Percentiles rank a stretch among this genome's conserved stretches.
Conservation (phyloP, 1,140 invertebrate genomes). For the Plutomurus gul region DNA sequence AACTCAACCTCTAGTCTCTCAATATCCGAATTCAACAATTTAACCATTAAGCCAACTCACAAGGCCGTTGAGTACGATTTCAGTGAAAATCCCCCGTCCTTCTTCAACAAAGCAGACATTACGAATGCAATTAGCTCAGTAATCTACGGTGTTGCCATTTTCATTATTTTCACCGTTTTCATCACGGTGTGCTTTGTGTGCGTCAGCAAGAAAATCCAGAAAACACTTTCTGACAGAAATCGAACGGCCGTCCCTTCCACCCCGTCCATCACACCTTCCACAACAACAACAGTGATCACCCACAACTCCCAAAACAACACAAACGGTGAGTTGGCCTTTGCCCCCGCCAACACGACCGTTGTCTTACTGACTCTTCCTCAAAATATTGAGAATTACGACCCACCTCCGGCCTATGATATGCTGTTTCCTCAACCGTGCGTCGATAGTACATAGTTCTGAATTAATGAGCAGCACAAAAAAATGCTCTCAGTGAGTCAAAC, state of each 20-base stretch:
- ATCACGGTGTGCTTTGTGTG: slow-evolving; percentile 38
- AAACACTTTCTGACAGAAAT: slow-evolving; percentile 1
- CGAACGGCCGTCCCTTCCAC: not conserved
- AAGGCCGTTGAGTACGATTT: not conserved
- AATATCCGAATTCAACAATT: not conserved
- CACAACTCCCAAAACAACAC: not conserved
- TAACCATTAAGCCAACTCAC: not conserved
- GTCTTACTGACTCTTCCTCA: slow-evolving; percentile 39
- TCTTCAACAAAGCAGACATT: slow-evolving; percentile 34
- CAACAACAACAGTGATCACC: slow-evolving; percentile 37
- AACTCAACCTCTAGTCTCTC: not conserved
- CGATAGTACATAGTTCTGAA: not conserved
- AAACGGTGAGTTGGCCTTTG: slow-evolving; percentile 13
- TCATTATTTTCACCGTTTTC: slow-evolving; percentile 42
- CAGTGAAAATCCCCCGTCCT: slow-evolving; percentile 21
- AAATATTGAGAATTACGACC: slow-evolving; percentile 35
- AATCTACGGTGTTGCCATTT: slow-evolving; percentile 42
- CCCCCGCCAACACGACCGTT: slow-evolving; percentile 35
- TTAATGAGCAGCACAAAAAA: not conserved
- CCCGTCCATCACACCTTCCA: slow-evolving; percentile 12
- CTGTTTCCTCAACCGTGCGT: slow-evolving; percentile 13
- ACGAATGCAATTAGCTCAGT: slow-evolving; percentile 41
- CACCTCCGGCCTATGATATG: slow-evolving; percentile 35
- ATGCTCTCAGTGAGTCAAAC: not conserved
- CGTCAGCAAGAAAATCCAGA: slow-evolving; percentile 36